Percentiles rank a stretch among this genome's conserved stretches.
Conservation (phyloP, 2,797 vertebrate species). For the Adrianichthys oophorus region DNA sequence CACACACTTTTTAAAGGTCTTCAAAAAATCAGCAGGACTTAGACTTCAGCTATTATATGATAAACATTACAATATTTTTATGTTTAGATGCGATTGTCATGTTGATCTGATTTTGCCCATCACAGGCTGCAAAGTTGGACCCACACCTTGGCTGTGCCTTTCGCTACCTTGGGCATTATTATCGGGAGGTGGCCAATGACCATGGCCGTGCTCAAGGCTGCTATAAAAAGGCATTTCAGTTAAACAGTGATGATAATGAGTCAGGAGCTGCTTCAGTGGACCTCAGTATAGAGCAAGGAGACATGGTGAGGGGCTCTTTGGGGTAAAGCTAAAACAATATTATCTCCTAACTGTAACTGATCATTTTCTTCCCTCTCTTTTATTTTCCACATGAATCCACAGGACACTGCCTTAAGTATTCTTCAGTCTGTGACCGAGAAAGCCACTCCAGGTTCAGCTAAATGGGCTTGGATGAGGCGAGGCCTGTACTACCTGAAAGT, state of each 20-base stretch:
- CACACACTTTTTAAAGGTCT: slow-evolving; percentile 90
- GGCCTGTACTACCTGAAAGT: slow-evolving; percentile 90
- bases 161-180: slow-evolving; percentile 91
- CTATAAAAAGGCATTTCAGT: slow-evolving; percentile 93
- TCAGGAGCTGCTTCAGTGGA: slow-evolving; percentile 90
- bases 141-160: slow-evolving; percentile 84
- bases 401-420: slow-evolving; percentile 88
- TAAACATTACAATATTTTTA: background rate
- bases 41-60: background rate
- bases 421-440: slow-evolving; percentile 87
- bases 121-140: slow-evolving; percentile 92
- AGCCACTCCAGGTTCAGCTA: slow-evolving; percentile 88
- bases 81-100: background rate
- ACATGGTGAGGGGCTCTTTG: slow-evolving; percentile 79
- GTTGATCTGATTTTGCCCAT: slow-evolving; percentile 17
- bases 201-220: slow-evolving; percentile 88
- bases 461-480: slow-evolving; percentile 97
- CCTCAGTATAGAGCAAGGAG: slow-evolving; percentile 88
- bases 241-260: slow-evolving; percentile 83
- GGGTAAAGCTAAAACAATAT: too few relatives aligned
- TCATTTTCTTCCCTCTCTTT: background rate
- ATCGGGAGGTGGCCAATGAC: slow-evolving; percentile 85
- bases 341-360: background rate
- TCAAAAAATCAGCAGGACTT: background rate
- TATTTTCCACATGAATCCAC: slow-evolving; percentile 14